Evolutionary conservation across 1,140 invertebrate species (phyloP), one percentile per base, ranked within the genome.

Genomic region (Leucophenga varia): DNA sequence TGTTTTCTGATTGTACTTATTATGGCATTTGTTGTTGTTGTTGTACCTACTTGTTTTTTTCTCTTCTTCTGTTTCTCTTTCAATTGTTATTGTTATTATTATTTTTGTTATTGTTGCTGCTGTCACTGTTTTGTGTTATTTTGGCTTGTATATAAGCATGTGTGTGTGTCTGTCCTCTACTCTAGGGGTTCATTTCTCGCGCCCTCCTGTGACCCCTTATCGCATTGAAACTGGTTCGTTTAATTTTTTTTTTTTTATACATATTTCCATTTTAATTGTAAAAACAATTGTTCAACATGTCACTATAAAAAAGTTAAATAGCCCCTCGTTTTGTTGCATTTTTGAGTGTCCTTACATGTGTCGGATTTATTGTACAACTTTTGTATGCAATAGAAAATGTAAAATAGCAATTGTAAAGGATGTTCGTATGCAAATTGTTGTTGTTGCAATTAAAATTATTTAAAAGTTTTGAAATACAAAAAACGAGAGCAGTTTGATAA

Each of bases 11-110:
- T 51, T 50, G 32, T 14, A 38, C 42, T 43, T 56, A 49, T 41
- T 61, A 60, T 64, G 64, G 60, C 59, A 60, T 64, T 64, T 63
- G 60, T 52, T 61, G 52, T 49, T 61, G 63, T 59, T 54, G n/a
- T n/a, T n/a, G n/a, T n/a, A n/a, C n/a, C n/a, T n/a, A n/a, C n/a
- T n/a, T n/a, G n/a, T n/a, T n/a, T n/a, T n/a, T n/a, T n/a, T n/a
- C n/a, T n/a, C n/a, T n/a, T n/a, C n/a, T n/a, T n/a, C n/a, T n/a
- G n/a, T n/a, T n/a, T n/a, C n/a, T n/a, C n/a, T n/a, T n/a, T n/a
- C n/a, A n/a, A 25, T 31, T 46, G 28, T 28, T 39, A 21, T 14
- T 43, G 46, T 43, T 56, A 49, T 41, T 61, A 60, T 64, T 64
- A 56, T 64, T 60, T 64, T 64, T 63, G 60, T 52, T 61, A 49